Conservation (phyloP, 2,113 vertebrate genomes). For the Felis chaus region DNA sequence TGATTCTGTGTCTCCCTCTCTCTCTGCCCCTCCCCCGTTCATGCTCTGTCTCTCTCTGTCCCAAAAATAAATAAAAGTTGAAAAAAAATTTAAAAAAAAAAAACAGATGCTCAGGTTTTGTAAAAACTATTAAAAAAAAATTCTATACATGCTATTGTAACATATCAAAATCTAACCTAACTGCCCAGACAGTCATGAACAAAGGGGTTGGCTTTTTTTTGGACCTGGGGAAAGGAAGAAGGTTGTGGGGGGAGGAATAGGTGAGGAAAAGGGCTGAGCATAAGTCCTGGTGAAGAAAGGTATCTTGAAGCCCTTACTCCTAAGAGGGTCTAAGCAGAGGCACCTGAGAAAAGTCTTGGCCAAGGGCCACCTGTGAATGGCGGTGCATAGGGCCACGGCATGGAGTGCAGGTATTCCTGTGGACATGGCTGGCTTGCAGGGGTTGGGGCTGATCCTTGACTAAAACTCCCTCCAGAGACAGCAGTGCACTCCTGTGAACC, state of each 20-base stretch:
- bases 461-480: background rate
- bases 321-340: background rate
- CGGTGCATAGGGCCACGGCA: accelerated
- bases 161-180: background rate
- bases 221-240: background rate
- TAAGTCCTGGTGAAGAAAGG: background rate
- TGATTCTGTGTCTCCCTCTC: too few relatives aligned
- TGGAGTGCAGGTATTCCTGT: background rate
- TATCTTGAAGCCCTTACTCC: background rate
- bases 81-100: too few relatives aligned
- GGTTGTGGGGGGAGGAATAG: background rate
- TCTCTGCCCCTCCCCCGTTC: too few relatives aligned
- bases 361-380: background rate
- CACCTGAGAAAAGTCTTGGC: background rate
- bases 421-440: background rate
- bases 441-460: background rate
- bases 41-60: too few relatives aligned
- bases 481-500: accelerated
- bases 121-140: background rate
- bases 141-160: background rate
- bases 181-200: background rate
- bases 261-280: too few relatives aligned
- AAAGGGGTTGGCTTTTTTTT: background rate
- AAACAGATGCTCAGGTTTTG: background rate
- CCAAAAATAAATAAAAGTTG: background rate